Evolutionary conservation across 2,888 invertebrate genomes (phyloP).

Genomic region (Eugnorisma glareosa): DNA sequence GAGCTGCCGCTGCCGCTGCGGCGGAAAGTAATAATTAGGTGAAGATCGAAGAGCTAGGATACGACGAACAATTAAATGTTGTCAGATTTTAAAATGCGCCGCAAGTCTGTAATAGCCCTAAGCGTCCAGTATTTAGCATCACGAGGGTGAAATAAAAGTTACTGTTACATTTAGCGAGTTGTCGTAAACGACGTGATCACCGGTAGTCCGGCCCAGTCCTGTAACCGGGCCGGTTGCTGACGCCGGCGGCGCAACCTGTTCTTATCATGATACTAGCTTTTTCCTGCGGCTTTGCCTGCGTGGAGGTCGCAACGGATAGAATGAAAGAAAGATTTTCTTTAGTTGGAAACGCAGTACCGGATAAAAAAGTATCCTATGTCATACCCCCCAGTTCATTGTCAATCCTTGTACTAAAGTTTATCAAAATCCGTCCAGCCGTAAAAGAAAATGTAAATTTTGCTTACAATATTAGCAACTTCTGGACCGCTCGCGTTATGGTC

Average conservation of each 20-base stretch:
- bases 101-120: constrained; percentile 17
- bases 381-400: not conserved
- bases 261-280: constrained; percentile 3
- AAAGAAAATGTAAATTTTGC: not conserved
- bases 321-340: not conserved
- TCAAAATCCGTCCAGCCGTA: not conserved
- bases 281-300: not conserved
- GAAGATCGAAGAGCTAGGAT: not conserved
- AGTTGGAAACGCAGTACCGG: not conserved
- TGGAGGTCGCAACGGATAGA: not conserved
- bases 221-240: not conserved
- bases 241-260: constrained; percentile 14
- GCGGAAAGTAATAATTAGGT: not conserved
- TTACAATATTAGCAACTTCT: not conserved
- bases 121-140: constrained; percentile 9
- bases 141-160: constrained; percentile 42
- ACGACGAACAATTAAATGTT: not conserved
- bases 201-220: not conserved
- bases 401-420: not conserved
- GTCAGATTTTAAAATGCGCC: not conserved
- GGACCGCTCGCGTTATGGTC: not conserved
- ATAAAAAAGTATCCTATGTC: not conserved
- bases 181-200: constrained; percentile 28
- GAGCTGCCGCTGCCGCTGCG: not conserved
- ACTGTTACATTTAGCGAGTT: constrained; percentile 56